Base-by-base conservation (phyloP, 37 sponge, comb jelly and placozoan species). In the Cliona cf. orientalis region DNA sequence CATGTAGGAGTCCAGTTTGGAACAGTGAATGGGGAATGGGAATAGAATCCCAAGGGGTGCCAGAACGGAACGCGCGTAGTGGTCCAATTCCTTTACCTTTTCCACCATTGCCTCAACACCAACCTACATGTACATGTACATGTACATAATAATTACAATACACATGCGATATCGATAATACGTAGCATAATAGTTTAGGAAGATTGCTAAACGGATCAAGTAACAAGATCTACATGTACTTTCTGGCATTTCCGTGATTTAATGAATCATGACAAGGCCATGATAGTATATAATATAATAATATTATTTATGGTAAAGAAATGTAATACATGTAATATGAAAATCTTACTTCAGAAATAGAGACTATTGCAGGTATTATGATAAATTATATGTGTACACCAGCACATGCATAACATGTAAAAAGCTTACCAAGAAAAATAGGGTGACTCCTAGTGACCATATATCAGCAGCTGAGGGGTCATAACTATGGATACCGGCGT, bases 381-480 rank as follows among this genome's bases (percentile, higher is more conserved):
- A n/a, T n/a, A n/a, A n/a, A n/a, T n/a, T n/a, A n/a, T n/a, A n/a
- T n/a, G n/a, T n/a, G n/a, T n/a, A n/a, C n/a, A n/a, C n/a, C n/a
- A n/a, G n/a, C n/a, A n/a, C n/a, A n/a, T n/a, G n/a, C n/a, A n/a
- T n/a, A n/a, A n/a, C n/a, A n/a, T n/a, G n/a, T 68, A 68, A 11
- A 7, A 62, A 3, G 53, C 91, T 62, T 2, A 92, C 93, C 71
- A 92, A 74, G 69, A 92, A 92, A 72, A 92, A 87, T 5, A 92
- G 71, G 39, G 89, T 92, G 59, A 92, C 73, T 32, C 89, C 93
- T 19, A 92, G 42, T 5, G 89, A 88, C 93, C 93, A 92, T 14
- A 92, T 58, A 69, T 92, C 93, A 21, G 93, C 93, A 56, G 71
- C 82, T 19, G 87, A 80, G 34, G 93, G 93, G 72, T 92, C 93